These are phyloP conservation scores for Tetramorium simillimum DNA, from an alignment of 1,140 invertebrate genomes.

Conservation along the genomic window DNA sequence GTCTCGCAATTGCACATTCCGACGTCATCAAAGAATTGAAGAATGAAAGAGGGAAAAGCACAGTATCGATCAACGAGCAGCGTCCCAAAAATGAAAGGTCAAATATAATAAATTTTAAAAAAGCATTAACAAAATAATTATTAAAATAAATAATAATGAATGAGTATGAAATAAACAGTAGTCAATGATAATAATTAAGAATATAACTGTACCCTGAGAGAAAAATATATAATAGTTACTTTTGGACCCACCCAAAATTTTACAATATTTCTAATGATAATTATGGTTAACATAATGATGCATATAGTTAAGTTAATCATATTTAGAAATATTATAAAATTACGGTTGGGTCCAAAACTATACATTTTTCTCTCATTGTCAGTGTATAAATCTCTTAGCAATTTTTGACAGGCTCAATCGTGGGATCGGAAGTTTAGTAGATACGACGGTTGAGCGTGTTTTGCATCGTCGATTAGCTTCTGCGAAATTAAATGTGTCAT, in stretches of 20 bases:
- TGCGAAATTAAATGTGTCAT: conserved; percentile 72
- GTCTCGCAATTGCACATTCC: not conserved
- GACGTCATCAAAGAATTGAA: not conserved
- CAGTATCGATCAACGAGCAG: not conserved
- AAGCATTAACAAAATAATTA: not conserved
- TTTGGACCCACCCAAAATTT: too few relatives aligned
- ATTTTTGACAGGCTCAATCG: not conserved
- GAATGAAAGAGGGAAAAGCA: not conserved
- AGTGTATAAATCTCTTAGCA: too few relatives aligned
- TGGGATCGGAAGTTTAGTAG: not conserved
- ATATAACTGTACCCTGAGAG: not conserved
- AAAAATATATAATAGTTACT: too few relatives aligned
- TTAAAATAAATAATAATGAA: not conserved
- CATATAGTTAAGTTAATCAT: too few relatives aligned
- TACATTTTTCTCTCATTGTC: too few relatives aligned
- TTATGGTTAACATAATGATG: too few relatives aligned
- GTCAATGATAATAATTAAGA: not conserved
- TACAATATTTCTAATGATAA: too few relatives aligned
- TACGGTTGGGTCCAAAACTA: too few relatives aligned
- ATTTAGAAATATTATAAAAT: too few relatives aligned
- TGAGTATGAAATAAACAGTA: not conserved
- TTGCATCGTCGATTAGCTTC: conserved; percentile 67
- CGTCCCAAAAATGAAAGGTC: not conserved
- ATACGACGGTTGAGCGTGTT: not conserved
- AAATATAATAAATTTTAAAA: not conserved